phyloP scores from a whole-genome alignment of 2,113 vertebrate genomes.

The Vicugna pacos region DNA sequence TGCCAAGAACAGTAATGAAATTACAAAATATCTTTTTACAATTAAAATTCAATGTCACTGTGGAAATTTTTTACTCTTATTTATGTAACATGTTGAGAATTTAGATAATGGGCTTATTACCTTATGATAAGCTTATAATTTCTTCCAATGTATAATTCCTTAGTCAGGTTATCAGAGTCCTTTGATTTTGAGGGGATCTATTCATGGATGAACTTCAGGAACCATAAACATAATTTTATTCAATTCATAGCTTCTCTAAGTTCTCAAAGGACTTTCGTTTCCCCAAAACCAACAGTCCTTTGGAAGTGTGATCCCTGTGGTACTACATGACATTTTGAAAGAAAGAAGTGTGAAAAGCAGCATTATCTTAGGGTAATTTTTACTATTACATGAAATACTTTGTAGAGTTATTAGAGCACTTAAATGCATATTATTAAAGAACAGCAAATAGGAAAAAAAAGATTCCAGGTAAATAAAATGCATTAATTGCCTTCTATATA shows the following conservation, averaged over 20 bases:
- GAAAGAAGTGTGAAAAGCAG: background rate
- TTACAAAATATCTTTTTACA: background rate
- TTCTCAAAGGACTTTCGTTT: background rate
- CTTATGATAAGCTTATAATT: background rate
- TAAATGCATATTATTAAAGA: background rate
- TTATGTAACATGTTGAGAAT: background rate
- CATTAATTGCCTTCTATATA: background rate
- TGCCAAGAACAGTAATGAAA: constrained; percentile 12
- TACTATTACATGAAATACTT: background rate
- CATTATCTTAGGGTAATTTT: background rate
- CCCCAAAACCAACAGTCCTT: background rate
- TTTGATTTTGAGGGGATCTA: background rate
- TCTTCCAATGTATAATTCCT: background rate
- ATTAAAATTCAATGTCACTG: background rate
- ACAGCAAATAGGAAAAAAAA: background rate
- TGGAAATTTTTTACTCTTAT: background rate
- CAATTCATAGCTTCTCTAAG: background rate
- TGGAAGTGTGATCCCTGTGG: background rate
- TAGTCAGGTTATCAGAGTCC: background rate
- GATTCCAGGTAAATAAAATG: background rate
- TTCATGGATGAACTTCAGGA: background rate
- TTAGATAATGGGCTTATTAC: background rate
- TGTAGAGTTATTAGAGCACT: background rate
- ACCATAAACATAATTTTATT: background rate
- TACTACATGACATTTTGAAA: background rate